phyloP scores from a whole-genome alignment of 1,140 invertebrate species.

The Mycetomoellerius zeteki region DNA sequence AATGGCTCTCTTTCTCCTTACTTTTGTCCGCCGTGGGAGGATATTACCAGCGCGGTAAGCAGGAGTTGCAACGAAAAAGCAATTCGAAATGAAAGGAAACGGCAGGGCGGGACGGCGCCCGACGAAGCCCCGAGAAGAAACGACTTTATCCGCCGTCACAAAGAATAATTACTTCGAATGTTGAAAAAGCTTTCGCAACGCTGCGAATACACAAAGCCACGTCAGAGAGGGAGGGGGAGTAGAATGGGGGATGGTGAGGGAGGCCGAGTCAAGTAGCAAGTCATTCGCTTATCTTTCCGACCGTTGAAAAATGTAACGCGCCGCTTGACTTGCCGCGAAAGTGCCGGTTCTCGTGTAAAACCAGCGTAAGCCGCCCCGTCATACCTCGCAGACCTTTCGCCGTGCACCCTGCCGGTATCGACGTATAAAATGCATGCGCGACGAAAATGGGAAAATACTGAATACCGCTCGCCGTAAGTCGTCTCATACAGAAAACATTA shows the following conservation, averaged over 20 bases:
- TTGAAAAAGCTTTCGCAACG: conserved; percentile 54
- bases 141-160: conserved; percentile 52
- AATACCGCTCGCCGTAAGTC: conserved; percentile 48
- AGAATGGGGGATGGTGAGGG: too few species aligned
- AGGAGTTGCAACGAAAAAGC: conserved; percentile 42
- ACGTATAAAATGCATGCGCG: conserved; percentile 61
- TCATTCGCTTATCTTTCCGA: conserved; percentile 50
- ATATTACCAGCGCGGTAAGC: conserved; percentile 53
- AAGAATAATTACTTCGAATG: conserved; percentile 63
- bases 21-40: conserved; percentile 48
- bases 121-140: conserved; percentile 38
- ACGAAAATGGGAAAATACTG: conserved; percentile 60
- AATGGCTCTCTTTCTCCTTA: conserved; percentile 26
- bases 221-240: not conserved
- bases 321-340: conserved; percentile 23
- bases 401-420: conserved; percentile 30
- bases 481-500: conserved; percentile 61
- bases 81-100: conserved; percentile 61
- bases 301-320: conserved; percentile 51
- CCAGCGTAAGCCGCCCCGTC: conserved; percentile 34
- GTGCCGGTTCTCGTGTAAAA: conserved; percentile 46
- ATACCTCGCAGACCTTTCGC: conserved; percentile 19
- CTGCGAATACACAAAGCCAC: conserved; percentile 41
- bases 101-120: not conserved
- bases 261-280: conserved; percentile 45